Conservation (phyloP, 2,797 vertebrate genomes). For the Poecilia picta region DNA sequence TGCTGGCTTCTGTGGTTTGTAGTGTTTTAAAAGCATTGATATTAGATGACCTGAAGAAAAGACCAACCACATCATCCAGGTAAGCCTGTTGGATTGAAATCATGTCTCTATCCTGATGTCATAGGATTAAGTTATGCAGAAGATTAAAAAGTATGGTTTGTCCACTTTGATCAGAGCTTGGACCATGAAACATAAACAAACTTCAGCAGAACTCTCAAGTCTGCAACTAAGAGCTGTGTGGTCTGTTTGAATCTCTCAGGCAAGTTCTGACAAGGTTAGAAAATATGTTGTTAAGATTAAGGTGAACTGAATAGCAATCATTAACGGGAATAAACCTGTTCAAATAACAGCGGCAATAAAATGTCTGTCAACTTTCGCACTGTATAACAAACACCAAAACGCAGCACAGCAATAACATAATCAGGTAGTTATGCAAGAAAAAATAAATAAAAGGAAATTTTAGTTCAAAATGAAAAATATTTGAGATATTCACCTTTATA, state of each 20-base stretch:
- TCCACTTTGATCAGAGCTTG: not conserved
- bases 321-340: constrained; percentile 37
- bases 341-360: constrained; percentile 24
- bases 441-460: not conserved
- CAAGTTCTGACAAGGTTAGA: constrained; percentile 19
- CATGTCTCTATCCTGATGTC: not conserved
- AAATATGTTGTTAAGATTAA: constrained; percentile 25
- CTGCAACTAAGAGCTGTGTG: not conserved
- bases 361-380: not conserved
- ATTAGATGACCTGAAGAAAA: constrained; percentile 11
- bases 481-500: not conserved
- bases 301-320: constrained; percentile 20
- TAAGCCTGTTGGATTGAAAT: constrained; percentile 36
- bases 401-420: not conserved
- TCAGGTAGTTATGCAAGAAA: not conserved
- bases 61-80: constrained; percentile 35
- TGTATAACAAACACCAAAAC: not conserved
- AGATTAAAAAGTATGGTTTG: not conserved
- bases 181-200: constrained; percentile 24
- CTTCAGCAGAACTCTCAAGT: not conserved
- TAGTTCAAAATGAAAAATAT: not conserved
- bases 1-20: not conserved
- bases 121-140: not conserved
- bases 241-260: not conserved
- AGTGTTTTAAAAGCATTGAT: not conserved